Evolutionary conservation across 1,140 invertebrate genomes (phyloP), one percentile per base, ranked within the genome.

Genomic region (Nasonia giraulti): DNA sequence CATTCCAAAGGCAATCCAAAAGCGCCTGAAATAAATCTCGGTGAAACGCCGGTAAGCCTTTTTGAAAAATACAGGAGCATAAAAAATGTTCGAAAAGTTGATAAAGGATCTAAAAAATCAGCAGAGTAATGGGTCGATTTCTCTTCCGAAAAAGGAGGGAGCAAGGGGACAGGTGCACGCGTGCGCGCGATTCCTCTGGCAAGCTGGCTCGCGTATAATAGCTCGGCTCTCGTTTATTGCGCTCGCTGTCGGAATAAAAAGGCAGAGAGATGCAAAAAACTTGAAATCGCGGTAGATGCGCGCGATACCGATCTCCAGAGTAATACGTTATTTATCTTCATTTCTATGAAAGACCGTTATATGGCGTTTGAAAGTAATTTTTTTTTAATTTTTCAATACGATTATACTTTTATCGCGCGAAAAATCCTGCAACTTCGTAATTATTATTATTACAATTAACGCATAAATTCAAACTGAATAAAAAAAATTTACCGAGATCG

Each of bases 61-160:
- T 55, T 55, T 55, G 3, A 62, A 20, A 62, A 62, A 62, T 62
- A 20, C 55, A 62, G 55, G 20, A n/a, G 1, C 4, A 62, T 8
- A n/a, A 62, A n/a, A 62, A 62, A 62, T 20, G 20, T 62, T 62
- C 20, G 55, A 62, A 62, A 50, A 62, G 17, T n/a, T 62, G 55
- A 62, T 62, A 62, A 62, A 62, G 7, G 55, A 62, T 62, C 55
- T 62, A 62, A 62, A 62, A 62, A 62, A 62, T 62, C 55, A 62
- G 55, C 55, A 62, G 55, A 55, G 50, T 55, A 55, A 20, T 71
- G 68, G 68, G 23, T 11, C 68, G 68, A 71, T 71, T 71, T 71
- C 23, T 71, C 55, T 62, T 62, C 7, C 27, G 23, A 71, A 17
- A 31, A 12, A 27, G 68, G 27, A 69, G 68, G 68, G 23, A 33